phyloP scores from a whole-genome alignment of 2,888 invertebrate genomes.

The Macrostomum cliftonense region DNA sequence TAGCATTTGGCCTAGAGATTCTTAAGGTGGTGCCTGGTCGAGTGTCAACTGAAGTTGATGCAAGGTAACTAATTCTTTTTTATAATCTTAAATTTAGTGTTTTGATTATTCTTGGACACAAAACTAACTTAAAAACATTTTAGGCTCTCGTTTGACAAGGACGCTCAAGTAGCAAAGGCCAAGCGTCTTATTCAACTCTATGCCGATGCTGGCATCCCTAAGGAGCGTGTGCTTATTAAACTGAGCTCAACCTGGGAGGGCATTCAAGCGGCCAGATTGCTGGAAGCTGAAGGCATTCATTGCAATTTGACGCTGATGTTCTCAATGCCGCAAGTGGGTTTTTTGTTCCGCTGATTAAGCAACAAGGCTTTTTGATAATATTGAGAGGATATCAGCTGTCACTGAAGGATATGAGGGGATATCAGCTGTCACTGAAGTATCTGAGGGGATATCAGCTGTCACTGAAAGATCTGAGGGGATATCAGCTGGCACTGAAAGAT shows the following conservation, averaged over 20 bases:
- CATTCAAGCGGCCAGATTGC: slow-evolving; percentile 78
- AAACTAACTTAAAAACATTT: slow-evolving; percentile 14
- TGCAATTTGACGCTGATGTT: slow-evolving; percentile 93
- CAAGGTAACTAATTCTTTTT: slow-evolving; percentile 45
- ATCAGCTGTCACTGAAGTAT: too few species aligned
- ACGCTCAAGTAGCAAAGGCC: slow-evolving; percentile 73
- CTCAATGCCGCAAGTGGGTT: slow-evolving; percentile 58
- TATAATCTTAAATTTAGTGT: too few species aligned
- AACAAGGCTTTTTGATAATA: too few species aligned
- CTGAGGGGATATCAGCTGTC: too few species aligned
- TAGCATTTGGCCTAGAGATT: slow-evolving; percentile 87
- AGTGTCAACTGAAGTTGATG: slow-evolving; percentile 88
- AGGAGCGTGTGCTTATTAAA: slow-evolving; percentile 85
- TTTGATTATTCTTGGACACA: slow-evolving; percentile 1
- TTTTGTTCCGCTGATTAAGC: too few species aligned
- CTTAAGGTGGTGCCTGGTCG: slow-evolving; percentile 88
- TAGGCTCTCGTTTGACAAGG: slow-evolving; percentile 79
- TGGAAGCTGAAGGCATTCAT: slow-evolving; percentile 79
- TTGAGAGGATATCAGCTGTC: too few species aligned
- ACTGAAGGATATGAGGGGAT: too few species aligned
- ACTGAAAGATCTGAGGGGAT: too few species aligned
- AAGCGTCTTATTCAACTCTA: slow-evolving; percentile 69
- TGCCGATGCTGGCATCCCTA: slow-evolving; percentile 63
- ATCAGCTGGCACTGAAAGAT: too few species aligned
- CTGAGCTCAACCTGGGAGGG: slow-evolving; percentile 98